These are phyloP conservation scores for Cacatua alba DNA, from an alignment of 2,113 vertebrate genomes.

Conservation along the genomic window DNA sequence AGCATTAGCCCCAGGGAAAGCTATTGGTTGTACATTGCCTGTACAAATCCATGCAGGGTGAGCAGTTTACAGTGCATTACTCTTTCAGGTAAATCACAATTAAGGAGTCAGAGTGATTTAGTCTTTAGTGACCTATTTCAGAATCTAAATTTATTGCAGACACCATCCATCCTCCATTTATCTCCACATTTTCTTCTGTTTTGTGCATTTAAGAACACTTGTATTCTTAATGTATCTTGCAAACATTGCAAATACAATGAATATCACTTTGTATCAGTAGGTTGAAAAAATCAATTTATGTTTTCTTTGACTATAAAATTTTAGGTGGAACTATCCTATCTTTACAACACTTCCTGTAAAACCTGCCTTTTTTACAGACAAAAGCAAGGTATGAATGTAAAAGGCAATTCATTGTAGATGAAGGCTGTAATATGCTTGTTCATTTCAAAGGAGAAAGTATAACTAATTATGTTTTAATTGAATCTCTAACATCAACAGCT, in stretches of 20 bases:
- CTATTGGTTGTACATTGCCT: not conserved
- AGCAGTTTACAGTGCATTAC: not conserved
- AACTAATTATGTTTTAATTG: conserved; percentile 72
- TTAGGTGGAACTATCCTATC: not conserved
- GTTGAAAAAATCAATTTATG: not conserved
- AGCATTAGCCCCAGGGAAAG: not conserved
- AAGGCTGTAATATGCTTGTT: conserved; percentile 31
- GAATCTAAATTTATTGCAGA: not conserved
- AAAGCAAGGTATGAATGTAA: conserved; percentile 34
- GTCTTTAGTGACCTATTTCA: not conserved
- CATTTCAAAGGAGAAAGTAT: conserved; percentile 49
- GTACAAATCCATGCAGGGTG: not conserved
- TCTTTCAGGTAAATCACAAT: conserved; percentile 25
- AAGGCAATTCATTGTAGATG: conserved; percentile 35
- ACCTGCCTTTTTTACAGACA: conserved; percentile 8
- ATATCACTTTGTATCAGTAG: not conserved
- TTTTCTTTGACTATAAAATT: conserved; percentile 35
- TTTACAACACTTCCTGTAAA: conserved; percentile 25
- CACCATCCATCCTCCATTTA: not conserved
- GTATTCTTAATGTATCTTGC: not conserved
- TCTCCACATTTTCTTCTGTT: not conserved
- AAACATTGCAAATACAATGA: not conserved
- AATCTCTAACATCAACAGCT: conserved; percentile 55
- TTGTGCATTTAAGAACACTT: not conserved
- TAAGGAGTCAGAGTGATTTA: not conserved